Percentiles rank a stretch among this genome's conserved stretches.
Evolutionary conservation across 2,888 invertebrate species (phyloP).

Genomic region (Cheilosia grossa): DNA sequence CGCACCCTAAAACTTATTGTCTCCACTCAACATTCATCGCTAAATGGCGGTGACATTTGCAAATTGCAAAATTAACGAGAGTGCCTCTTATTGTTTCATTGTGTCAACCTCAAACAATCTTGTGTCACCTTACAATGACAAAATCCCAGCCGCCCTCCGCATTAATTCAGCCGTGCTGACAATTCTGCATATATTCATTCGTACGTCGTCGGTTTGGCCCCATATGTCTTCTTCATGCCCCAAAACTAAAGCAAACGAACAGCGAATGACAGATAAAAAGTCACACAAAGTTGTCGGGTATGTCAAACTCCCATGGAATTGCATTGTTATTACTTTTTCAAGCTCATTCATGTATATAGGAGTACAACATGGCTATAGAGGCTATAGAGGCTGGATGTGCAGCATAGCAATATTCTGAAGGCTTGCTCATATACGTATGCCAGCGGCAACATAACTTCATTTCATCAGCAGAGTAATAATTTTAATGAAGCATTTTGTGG

Average conservation of each 20-base stretch:
- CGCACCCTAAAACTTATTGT: conserved; percentile 7
- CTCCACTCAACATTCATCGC: conserved; percentile 47
- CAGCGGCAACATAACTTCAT: conserved; percentile 65
- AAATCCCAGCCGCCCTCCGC: conserved; percentile 29
- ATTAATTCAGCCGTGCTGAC: conserved; percentile 22
- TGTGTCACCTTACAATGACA: conserved; percentile 71
- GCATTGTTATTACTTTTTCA: conserved; percentile 69
- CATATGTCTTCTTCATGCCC: neutral
- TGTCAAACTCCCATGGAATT: conserved; percentile 65
- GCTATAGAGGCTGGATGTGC: neutral
- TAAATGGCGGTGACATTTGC: conserved; percentile 72
- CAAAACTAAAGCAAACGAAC: conserved; percentile 32
- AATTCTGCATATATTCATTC: conserved; percentile 61
- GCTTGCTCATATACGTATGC: conserved; percentile 58
- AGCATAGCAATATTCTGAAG: conserved; percentile 36
- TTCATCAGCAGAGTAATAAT: conserved; percentile 70
- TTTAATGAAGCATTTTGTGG: conserved; percentile 74
- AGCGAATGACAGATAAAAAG: conserved; percentile 57
- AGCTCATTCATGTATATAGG: conserved; percentile 17
- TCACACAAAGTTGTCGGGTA: conserved; percentile 62
- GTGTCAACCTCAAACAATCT: conserved; percentile 69
- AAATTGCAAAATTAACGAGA: conserved; percentile 72
- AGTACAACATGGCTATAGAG: neutral
- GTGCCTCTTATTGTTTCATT: conserved; percentile 67
- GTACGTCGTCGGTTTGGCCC: conserved; percentile 5